Base-by-base conservation (phyloP, 1,140 invertebrate species). In the Drosophila orena region DNA sequence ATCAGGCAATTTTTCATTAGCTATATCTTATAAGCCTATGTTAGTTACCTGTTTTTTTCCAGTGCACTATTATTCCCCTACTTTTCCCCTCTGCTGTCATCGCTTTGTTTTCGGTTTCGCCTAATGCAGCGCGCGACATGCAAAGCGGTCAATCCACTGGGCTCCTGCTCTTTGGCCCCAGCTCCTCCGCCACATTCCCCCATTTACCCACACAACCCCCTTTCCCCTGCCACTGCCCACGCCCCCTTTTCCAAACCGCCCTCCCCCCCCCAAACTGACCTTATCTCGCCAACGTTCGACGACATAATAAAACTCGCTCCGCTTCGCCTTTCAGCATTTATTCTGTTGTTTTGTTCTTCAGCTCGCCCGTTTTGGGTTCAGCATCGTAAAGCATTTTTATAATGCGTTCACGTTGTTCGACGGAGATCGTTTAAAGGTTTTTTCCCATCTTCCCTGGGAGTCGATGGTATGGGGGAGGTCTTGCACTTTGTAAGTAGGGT, bases 371-470 rank as follows among this genome's bases (percentile, higher is more conserved):
- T 72, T 47, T 35, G 34, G 43, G 35, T 56, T 53, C 61, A 64
- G 62, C 85, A 81, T 86, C 83, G 83, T 86, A 86, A 86, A 86
- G 88, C 75, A 86, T 86, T 86, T 88, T 81, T 85, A 88, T 83
- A 86, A 86, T 88, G 79, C 81, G 43, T 59, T 68, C 50, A 68
- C 75, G 73, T 81, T 80, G 78, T 58, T 60, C 49, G 60, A 54
- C 20, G 11, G 57, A 71, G 68, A 71, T 71, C 68, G 64, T 57
- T 71, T 49, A 70, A 35, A 71, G 66, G 66, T 69, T 64, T 42
- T 43, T 69, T 24, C 17, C 11, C 35, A 10, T 20, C 12, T 35
- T 3, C 1, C 38, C n/a, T 22, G 65, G 24, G 22, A 50, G 22
- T 30, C 17, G 35, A 14, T 15, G 7, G 10, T 35, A 22, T 15